These are phyloP conservation scores for Hylyphantes graminicola DNA, from an alignment of 1,140 invertebrate genomes.

Conservation along the genomic window DNA sequence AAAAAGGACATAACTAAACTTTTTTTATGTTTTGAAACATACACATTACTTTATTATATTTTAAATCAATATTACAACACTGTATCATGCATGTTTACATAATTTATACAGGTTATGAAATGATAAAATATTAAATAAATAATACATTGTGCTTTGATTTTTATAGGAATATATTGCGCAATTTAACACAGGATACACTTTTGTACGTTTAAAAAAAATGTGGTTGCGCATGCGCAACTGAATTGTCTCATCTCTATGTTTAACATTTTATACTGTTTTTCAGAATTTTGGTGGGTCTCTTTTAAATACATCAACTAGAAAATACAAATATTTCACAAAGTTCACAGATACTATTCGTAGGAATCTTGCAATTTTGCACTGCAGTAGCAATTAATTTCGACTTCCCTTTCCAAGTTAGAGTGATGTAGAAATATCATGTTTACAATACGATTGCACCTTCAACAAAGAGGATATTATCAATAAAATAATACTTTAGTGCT, in stretches of 20 bases:
- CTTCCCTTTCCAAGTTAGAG: background rate
- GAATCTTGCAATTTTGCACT: background rate
- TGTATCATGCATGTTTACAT: no score
- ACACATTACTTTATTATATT: no score
- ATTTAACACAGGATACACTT: conserved; percentile 13
- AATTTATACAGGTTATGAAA: no score
- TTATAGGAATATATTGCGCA: background rate
- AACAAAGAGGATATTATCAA: conserved; percentile 36
- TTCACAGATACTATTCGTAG: conserved; percentile 7
- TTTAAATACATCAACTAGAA: background rate
- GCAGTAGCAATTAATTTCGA: background rate
- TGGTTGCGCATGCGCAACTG: conserved; percentile 33
- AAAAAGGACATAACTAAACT: no score
- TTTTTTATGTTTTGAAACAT: no score
- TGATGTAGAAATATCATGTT: background rate
- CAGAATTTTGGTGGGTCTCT: conserved; percentile 24
- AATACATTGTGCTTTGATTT: conserved; percentile 8
- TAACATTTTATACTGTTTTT: conserved; percentile 16
- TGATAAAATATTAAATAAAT: no score
- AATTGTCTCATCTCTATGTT: conserved; percentile 22
- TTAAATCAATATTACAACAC: no score
- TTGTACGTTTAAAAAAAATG: conserved; percentile 19
- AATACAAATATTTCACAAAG: conserved; percentile 33
- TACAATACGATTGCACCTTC: background rate
- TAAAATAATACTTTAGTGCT: background rate